Evolutionary conservation across 2,888 invertebrate species (phyloP), one percentile per base, ranked within the genome.

Genomic region (Pristionchus arcanus): DNA sequence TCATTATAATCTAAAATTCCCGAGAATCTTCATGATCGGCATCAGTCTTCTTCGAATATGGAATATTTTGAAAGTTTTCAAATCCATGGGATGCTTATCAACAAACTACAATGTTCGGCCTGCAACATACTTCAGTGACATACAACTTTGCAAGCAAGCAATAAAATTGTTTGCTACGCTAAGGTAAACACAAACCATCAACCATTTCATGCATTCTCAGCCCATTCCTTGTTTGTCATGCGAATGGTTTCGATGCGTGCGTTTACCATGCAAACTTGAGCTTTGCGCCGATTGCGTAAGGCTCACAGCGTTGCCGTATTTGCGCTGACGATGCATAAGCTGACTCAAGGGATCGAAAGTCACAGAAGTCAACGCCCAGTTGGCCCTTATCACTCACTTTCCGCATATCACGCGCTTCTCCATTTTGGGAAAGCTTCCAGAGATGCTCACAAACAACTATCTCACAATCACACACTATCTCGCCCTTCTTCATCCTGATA

Each of bases 241-340:
- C n/a, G 63, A 63, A 63, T 63, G 9, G 63, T n/a, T 63, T 63
- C 63, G 63, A 21, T 63, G 63, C 63, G 63, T 63, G 63, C 2
- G 63, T 63, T 63, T 63, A 63, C 63, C 63, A 63, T 63, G 63
- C 63, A 63, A 63, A 63, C 63, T 63, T 9, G n/a, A 3, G 13
- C 42, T 49, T 9, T 49, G 42, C 55, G 2, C n/a, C 63, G 63
- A 63, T n/a, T 63, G 63, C 63, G 63, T n/a, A 63, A 63, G n/a
- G 63, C 63, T 63, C 63, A 63, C 59, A 59, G n/a, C 63, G 2
- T n/a, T 63, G 55, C 55, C 42, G 15, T 21, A 25, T 63, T 63
- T 63, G 63, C n/a, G 63, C 63, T 63, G 63, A 63, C 63, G 63
- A 25, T 63, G 63, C 63, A 63, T 63, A 63, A n/a, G 63, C 63